A percentile compares a stretch with the other conserved stretches of the same genome.
These are phyloP conservation scores for Daktulosphaira vitifoliae DNA, from an alignment of 1,140 invertebrate species.

Conservation along the genomic window DNA sequence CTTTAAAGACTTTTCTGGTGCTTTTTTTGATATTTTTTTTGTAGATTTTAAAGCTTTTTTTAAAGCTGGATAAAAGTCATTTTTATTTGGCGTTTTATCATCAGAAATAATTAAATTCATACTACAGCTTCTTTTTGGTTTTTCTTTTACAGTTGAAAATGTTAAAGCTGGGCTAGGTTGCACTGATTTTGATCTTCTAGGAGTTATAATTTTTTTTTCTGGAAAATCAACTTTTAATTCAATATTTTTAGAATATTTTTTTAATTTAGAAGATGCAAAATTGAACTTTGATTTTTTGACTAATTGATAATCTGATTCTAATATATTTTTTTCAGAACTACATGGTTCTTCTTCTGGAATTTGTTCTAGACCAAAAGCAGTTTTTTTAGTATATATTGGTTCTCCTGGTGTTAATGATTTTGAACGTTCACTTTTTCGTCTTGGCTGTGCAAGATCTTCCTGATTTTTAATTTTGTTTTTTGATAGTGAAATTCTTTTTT, in stretches of 20 bases:
- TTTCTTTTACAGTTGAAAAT: background rate
- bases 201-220: background rate
- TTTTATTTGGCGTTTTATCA: background rate
- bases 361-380: background rate
- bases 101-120: background rate
- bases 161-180: background rate
- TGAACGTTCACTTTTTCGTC: conserved; percentile 4
- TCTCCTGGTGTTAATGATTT: conserved; percentile 11
- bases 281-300: conserved; percentile 14
- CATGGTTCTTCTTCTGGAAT: conserved; percentile 11
- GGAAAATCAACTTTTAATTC: background rate
- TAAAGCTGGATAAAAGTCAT: background rate
- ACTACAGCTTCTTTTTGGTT: conserved; percentile 11
- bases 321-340: background rate
- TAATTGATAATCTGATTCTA: background rate
- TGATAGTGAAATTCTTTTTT: conserved; percentile 1
- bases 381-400: background rate
- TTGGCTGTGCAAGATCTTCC: background rate
- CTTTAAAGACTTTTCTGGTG: background rate
- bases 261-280: background rate
- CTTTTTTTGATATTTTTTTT: background rate
- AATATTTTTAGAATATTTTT: background rate
- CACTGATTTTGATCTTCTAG: conserved; percentile 12
- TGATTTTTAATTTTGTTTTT: conserved; percentile 1
- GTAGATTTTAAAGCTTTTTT: background rate